phyloP scores from a whole-genome alignment of 2,888 invertebrate species.

The Ophion costatus region DNA sequence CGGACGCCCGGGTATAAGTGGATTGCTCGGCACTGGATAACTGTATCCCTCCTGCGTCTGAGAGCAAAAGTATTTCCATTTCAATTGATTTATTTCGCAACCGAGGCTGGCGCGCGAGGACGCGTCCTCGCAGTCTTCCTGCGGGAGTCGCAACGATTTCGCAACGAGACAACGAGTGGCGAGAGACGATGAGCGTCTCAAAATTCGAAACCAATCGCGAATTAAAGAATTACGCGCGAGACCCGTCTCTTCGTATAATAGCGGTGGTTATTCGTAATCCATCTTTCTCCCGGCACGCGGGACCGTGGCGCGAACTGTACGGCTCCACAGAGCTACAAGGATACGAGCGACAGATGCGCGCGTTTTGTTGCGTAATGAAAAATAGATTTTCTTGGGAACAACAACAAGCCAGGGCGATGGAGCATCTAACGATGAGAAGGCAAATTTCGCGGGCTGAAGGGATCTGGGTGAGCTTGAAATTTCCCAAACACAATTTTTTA shows the following conservation, averaged over 20 bases:
- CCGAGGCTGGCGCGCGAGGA: slow-evolving; percentile 15
- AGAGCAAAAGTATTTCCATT: slow-evolving; percentile 59
- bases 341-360: slow-evolving; percentile 60
- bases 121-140: slow-evolving; percentile 23
- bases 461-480: not conserved
- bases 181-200: slow-evolving; percentile 44
- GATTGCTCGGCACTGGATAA: slow-evolving; percentile 89
- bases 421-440: slow-evolving; percentile 22
- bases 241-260: slow-evolving; percentile 25
- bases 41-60: slow-evolving; percentile 90
- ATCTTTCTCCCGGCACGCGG: slow-evolving; percentile 42
- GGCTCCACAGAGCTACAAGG: slow-evolving; percentile 19
- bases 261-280: slow-evolving; percentile 33
- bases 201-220: slow-evolving; percentile 27
- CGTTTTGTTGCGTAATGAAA: slow-evolving; percentile 65
- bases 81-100: slow-evolving; percentile 54
- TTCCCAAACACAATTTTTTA: not conserved
- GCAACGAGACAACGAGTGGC: slow-evolving; percentile 4
- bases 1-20: slow-evolving; percentile 83
- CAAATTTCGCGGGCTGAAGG: not conserved
- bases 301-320: slow-evolving; percentile 57
- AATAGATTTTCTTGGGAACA: slow-evolving; percentile 52
- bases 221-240: slow-evolving; percentile 53
- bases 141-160: slow-evolving; percentile 47
- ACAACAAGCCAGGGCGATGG: slow-evolving; percentile 16